Conservation (phyloP, 2,113 vertebrate species). For the Entomyzon cyanotis region DNA sequence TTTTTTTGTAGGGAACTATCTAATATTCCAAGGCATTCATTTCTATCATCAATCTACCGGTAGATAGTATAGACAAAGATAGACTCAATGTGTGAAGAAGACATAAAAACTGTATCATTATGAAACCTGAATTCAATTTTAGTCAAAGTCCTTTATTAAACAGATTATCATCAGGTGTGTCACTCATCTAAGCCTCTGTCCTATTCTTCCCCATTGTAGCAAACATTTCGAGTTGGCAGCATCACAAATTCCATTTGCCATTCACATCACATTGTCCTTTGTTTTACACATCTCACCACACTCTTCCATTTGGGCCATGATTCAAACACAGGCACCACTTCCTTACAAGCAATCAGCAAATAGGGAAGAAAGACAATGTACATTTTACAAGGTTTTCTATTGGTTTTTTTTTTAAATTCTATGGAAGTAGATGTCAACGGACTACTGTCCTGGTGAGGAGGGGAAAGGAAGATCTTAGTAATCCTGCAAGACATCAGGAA, state of each 20-base stretch:
- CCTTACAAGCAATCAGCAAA: not conserved
- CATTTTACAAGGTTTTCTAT: not conserved
- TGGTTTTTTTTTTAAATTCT: not conserved
- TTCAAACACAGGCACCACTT: not conserved
- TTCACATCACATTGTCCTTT: not conserved
- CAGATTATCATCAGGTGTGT: constrained; percentile 39
- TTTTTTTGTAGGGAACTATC: not conserved
- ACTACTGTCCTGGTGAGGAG: not conserved
- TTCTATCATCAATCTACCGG: constrained; percentile 11
- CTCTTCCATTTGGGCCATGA: not conserved
- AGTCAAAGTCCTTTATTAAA: constrained; percentile 48
- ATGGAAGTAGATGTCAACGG: not conserved
- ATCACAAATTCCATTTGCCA: not conserved
- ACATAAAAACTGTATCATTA: constrained; percentile 18
- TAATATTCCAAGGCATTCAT: constrained; percentile 17
- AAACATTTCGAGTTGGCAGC: not conserved
- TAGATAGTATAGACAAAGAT: not conserved
- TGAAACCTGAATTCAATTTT: constrained; percentile 35
- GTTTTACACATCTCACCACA: not conserved
- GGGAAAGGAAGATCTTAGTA: not conserved
- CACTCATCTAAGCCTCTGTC: not conserved
- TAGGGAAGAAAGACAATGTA: not conserved
- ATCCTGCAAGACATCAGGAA: not conserved
- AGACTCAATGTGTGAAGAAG: not conserved
- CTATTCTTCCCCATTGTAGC: not conserved